Base-by-base conservation (phyloP, 2,113 vertebrate genomes). In the Pollachius pollachius region DNA sequence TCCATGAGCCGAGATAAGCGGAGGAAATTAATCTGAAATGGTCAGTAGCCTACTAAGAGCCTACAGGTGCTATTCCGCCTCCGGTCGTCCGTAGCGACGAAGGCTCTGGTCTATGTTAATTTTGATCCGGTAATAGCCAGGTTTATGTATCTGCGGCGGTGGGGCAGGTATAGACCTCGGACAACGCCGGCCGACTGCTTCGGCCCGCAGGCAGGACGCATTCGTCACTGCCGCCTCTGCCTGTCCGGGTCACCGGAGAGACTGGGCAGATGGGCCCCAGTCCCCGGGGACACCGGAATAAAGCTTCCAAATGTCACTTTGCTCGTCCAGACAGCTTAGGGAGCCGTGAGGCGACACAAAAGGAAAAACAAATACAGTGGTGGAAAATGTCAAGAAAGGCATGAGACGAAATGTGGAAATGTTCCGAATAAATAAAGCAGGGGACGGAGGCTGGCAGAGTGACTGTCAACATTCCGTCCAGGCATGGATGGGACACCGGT, bases 281-380 rank as follows among this genome's bases (percentile, higher is more conserved):
- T 60, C 59, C 59, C 52, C 60, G 3, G 25, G 19, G 6, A 64
- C 67, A 60, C 3, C 48, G 30, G 27, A 27, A 7, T 12, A 52
- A 54, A 18, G 13, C 64, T 21, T 75, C 52, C 54, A 66, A 72
- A 83, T 69, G 79, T 84, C 83, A 77, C 73, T 76, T 77, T 82
- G 0, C 12, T 30, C 17, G 8, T 12, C 61, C 30, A 21, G 73
- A 82, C n/a, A 1, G 57, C n/a, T 21, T 63, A 76, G 5, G 60
- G 37, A 65, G 68, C 68, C 70, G 66, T 48, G 41, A 48, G 41
- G 41, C 41, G 54, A n/a, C 15, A n/a, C 27, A 64, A 59, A 54
- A 72, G 62, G 34, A 34, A 19, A 48, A 54, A n/a, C 23, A 73
- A 83, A 67, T 48, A 62, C 56, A 18, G 56, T 3, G 52, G 67